phyloP scores from a whole-genome alignment of 2,888 invertebrate species.

The Drosophila kuntzei region DNA sequence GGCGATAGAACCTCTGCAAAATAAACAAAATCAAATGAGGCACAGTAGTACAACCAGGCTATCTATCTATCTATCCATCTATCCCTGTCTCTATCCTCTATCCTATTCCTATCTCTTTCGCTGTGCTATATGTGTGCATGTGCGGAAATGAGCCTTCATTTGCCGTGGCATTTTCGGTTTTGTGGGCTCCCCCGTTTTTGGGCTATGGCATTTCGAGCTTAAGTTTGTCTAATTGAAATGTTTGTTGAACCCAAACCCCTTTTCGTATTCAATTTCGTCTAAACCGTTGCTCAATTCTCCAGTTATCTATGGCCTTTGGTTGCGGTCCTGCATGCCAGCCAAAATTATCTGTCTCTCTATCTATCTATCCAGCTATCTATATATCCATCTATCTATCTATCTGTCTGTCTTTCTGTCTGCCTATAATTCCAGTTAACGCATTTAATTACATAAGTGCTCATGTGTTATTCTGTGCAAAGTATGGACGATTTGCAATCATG shows the following conservation, averaged over 20 bases:
- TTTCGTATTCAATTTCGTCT: neutral
- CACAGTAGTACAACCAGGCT: conserved; percentile 7
- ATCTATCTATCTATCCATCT: too few species aligned
- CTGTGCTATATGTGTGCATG: conserved; percentile 27
- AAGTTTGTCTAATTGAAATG: conserved; percentile 81
- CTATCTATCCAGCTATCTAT: neutral
- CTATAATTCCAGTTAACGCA: conserved; percentile 66
- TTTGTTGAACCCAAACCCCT: conserved; percentile 46
- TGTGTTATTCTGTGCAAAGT: conserved; percentile 65
- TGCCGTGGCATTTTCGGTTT: conserved; percentile 66
- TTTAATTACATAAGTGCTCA: conserved; percentile 81
- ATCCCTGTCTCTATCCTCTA: neutral
- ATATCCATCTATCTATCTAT: neutral
- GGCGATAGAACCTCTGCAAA: conserved; percentile 92
- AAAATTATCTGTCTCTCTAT: conserved; percentile 16
- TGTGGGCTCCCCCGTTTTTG: conserved; percentile 15
- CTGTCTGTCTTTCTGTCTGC: conserved; percentile 11
- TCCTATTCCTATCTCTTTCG: neutral
- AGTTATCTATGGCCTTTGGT: conserved; percentile 11
- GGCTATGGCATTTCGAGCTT: conserved; percentile 54
- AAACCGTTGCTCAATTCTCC: neutral
- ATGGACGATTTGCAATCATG: conserved; percentile 42
- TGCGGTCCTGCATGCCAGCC: conserved; percentile 22
- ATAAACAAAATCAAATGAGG: conserved; percentile 70
- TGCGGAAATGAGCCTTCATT: conserved; percentile 72